Conservation (phyloP, 2,888 invertebrate genomes). For the Phengaris arion region DNA sequence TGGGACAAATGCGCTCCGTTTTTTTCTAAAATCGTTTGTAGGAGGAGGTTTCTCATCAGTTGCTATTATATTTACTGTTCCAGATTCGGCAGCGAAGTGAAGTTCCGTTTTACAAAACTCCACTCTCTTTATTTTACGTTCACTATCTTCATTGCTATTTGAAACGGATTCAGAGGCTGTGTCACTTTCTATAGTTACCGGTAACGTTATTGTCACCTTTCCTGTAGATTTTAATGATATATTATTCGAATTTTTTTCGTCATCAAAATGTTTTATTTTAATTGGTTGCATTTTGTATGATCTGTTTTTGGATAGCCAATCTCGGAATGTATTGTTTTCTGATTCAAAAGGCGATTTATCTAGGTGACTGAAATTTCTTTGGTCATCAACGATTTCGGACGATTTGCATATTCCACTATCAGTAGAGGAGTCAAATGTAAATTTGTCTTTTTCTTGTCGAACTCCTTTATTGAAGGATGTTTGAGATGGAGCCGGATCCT, state of each 20-base stretch:
- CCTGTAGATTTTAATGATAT: constrained; percentile 64
- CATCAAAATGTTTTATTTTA: constrained; percentile 34
- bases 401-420: constrained; percentile 88
- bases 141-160: constrained; percentile 56
- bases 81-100: constrained; percentile 92
- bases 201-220: constrained; percentile 67
- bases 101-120: constrained; percentile 94
- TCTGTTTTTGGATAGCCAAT: constrained; percentile 69
- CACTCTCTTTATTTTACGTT: constrained; percentile 84
- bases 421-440: constrained; percentile 86
- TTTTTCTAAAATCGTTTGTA: constrained; percentile 87
- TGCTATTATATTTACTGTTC: constrained; percentile 91
- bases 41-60: constrained; percentile 93
- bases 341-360: not conserved
- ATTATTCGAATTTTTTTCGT: constrained; percentile 48
- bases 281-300: constrained; percentile 52
- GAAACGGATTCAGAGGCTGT: constrained; percentile 34
- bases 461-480: constrained; percentile 61
- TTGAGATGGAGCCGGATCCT: constrained; percentile 46
- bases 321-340: constrained; percentile 62
- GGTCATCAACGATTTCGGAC: constrained; percentile 78
- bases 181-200: constrained; percentile 57
- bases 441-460: constrained; percentile 65
- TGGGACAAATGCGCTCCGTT: constrained; percentile 79
- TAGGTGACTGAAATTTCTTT: not conserved